Evolutionary conservation across 2,113 vertebrate species (phyloP), one percentile per base, ranked within the genome.

Genomic region (Aspiorhynchus laticeps): DNA sequence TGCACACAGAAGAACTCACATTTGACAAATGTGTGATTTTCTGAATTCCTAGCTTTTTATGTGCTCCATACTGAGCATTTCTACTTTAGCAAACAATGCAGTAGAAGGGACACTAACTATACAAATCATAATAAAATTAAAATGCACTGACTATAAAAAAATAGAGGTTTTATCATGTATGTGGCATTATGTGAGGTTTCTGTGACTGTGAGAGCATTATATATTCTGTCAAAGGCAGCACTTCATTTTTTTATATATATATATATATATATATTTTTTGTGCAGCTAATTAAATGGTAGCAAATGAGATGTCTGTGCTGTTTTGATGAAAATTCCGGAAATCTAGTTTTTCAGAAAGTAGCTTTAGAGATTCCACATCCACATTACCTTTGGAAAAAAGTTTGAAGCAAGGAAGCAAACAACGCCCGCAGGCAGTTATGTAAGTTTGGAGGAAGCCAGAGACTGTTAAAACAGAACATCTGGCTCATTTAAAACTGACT

Each of bases 351-450:
- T 73, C 7, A 38, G 4, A 71, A 71, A 61, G 53, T 56, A 51
- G 14, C 38, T 77, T 31, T n/a, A 80, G 51, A 77, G 81, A 53
- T 61, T 85, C 71, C 74, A 78, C 41, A 24, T 79, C 2, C 76
- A 74, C 65, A 71, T 80, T 46, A 81, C 59, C 76, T 78, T 59
- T 59, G 41, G n/a, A 90, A 88, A 59, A 88, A 86, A 56, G 67
- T 74, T 83, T 89, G 77, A 63, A 78, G 56, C 78, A 73, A n/a
- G 43, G 71, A 77, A 80, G 43, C 84, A 85, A 89, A 88, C 74
- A 87, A 76, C 33, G n/a, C 77, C 87, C 38, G 74, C n/a, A 81
- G 79, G 48, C 33, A 48, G 80, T 91, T 88, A 90, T 89, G 76
- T 88, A 90, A 90, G 28, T 84, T 7, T 63, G n/a, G 59, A 53